Base-by-base conservation (phyloP, 2,888 invertebrate species). In the Brenthis hecate region DNA sequence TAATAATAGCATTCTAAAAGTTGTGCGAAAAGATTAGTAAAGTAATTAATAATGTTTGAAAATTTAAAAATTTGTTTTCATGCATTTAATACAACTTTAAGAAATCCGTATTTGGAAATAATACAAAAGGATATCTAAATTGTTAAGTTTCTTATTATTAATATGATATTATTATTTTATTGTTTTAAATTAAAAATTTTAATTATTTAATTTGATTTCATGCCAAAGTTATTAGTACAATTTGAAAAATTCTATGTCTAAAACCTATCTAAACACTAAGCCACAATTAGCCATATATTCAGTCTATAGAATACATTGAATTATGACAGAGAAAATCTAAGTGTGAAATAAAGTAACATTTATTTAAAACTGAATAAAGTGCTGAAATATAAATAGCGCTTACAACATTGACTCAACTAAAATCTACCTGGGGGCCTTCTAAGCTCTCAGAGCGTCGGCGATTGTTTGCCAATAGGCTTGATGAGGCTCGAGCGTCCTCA, bases 371-470 rank as follows among this genome's bases (percentile, higher is more conserved):
- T 6, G 23, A 43, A 43, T 57, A 69, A 36, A 54, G 72, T 74
- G 71, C 71, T 71, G 58, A 69, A 70, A 73, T 72, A 58, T 58
- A 60, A 66, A 65, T 73, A 73, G 53, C 65, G 58, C 53, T 48
- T 74, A 77, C 68, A 72, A 75, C 76, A 77, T 71, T 51, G 69
- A 75, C 64, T 74, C 74, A 73, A 75, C 69, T 72, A 75, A 75
- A 65, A 69, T 70, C 90, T 82, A 93, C 91, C 85, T 94, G 93
- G 28, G 94, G 94, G 77, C 92, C 93, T 76, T 94, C 94, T 51
- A 94, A 89, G 82, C 94, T 94, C 76, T 94, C 94, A 75, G 94
- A 94, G 74, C 94, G 87, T 68, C 93, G 84, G 76, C 93, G 83
- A 83, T 88, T 89, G 68, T 90, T 85, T 54, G 92, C 90, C 80